Conservation (phyloP, 2,113 vertebrate species). For the Pteronura brasiliensis region DNA sequence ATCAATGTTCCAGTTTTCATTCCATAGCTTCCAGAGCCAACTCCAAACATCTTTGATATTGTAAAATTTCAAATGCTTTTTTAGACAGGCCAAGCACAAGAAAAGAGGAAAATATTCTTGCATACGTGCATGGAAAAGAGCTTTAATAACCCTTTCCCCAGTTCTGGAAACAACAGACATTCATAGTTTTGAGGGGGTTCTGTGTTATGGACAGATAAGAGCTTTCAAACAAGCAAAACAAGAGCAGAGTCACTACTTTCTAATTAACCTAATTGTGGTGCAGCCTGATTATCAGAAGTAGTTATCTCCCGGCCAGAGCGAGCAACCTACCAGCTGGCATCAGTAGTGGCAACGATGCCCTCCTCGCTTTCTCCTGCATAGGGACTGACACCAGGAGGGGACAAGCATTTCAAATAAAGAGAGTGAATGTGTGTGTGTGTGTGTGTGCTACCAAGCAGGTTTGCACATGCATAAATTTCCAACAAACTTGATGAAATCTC, state of each 20-base stretch:
- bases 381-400: not conserved
- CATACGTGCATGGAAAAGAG: not conserved
- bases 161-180: conserved; percentile 1
- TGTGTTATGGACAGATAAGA: conserved; percentile 44
- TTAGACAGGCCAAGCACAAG: conserved; percentile 14
- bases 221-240: conserved; percentile 54
- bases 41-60: not conserved
- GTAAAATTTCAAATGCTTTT: not conserved
- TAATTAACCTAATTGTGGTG: conserved; percentile 33
- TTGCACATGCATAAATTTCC: not conserved
- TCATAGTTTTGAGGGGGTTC: not conserved
- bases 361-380: not conserved
- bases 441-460: accelerated
- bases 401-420: conserved; percentile 10
- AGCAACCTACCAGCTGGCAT: not conserved
- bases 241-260: conserved; percentile 35
- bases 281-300: conserved; percentile 48
- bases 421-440: accelerated
- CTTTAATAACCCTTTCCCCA: not conserved
- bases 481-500: not conserved
- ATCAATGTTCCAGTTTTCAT: not conserved
- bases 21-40: conserved; percentile 39
- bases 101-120: conserved; percentile 27
- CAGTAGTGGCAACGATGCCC: not conserved
- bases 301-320: conserved; percentile 12